Evolutionary conservation across 2,797 vertebrate species (phyloP).

Genomic region (Pipistrellus kuhlii): DNA sequence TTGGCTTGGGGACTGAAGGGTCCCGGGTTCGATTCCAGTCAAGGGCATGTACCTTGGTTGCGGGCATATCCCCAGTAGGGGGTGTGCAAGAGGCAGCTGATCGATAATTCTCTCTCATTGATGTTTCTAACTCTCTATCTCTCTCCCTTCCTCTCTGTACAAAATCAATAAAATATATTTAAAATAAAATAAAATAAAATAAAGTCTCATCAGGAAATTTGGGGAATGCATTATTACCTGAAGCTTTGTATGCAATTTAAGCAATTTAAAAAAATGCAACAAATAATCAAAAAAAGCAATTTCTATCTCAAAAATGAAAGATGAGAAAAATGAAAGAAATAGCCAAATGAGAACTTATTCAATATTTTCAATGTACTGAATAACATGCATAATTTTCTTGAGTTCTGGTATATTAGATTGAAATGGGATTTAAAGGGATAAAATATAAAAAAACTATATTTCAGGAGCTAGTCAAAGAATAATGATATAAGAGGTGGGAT

Average conservation of each 20-base stretch:
- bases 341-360: not conserved
- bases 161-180: not conserved
- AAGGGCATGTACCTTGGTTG: no score
- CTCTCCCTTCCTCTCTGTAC: no score
- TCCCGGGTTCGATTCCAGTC: no score
- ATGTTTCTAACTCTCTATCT: no score
- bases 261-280: not conserved
- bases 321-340: no score
- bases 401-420: not conserved
- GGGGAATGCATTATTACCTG: not conserved
- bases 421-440: not conserved
- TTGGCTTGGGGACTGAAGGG: no score
- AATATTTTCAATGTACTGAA: not conserved
- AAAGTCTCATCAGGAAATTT: not conserved
- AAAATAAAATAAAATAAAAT: not conserved
- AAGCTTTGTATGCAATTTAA: not conserved
- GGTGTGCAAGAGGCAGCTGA: no score
- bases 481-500: not conserved
- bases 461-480: not conserved
- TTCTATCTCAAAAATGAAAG: not conserved
- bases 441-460: not conserved
- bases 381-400: conserved; percentile 15
- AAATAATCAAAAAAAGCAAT: not conserved
- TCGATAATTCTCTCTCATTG: no score
- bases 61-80: no score